Conservation (phyloP, 2,888 invertebrate species). For the Andrena camellia region DNA sequence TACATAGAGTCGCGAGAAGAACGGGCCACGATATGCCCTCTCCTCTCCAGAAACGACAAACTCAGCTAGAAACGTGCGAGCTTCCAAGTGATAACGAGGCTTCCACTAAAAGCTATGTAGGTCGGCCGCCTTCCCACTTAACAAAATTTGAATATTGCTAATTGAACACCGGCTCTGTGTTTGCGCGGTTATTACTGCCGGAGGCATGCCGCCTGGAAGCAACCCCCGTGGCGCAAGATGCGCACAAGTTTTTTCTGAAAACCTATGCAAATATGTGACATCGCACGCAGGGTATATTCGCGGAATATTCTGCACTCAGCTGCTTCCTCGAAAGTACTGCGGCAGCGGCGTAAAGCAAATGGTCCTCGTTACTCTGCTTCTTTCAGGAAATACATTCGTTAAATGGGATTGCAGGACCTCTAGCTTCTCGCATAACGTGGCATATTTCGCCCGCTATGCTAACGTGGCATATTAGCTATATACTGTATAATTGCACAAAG, state of each 20-base stretch:
- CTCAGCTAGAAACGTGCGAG: slow-evolving; percentile 17
- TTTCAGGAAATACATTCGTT: too few species aligned
- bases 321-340: too few species aligned
- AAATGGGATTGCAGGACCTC: too few species aligned
- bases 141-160: slow-evolving; percentile 41
- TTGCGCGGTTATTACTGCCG: not conserved
- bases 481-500: too few species aligned
- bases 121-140: slow-evolving; percentile 8
- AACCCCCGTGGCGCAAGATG: not conserved
- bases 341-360: too few species aligned
- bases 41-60: slow-evolving; percentile 39
- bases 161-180: slow-evolving; percentile 23
- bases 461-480: too few species aligned
- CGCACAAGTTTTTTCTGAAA: slow-evolving; percentile 8
- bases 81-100: slow-evolving; percentile 38
- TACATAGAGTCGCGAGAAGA: not conserved
- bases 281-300: not conserved
- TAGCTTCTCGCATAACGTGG: too few species aligned
- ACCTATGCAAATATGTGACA: slow-evolving; percentile 17
- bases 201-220: not conserved
- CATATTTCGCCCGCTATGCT: too few species aligned
- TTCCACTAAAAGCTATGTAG: slow-evolving; percentile 21
- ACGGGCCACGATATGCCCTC: slow-evolving; percentile 27
- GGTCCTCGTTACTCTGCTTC: too few species aligned
- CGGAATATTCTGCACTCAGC: not conserved